phyloP scores from a whole-genome alignment of 2,113 vertebrate species.

The Vulpes vulpes region DNA sequence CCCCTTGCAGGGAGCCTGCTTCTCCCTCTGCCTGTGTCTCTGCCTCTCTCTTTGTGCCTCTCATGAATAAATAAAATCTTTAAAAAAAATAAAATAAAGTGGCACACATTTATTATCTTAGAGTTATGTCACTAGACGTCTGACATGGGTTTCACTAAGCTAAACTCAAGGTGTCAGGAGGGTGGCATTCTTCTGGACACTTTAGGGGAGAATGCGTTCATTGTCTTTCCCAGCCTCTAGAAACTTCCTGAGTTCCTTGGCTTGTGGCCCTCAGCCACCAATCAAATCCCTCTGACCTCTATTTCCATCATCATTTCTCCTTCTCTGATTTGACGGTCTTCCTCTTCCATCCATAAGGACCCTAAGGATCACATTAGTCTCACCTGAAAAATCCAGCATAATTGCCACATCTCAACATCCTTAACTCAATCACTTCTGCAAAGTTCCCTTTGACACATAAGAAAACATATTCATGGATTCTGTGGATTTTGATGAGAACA shows the following conservation, averaged over 20 bases:
- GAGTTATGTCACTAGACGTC: not conserved
- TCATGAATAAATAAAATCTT: no score
- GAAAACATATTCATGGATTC: not conserved
- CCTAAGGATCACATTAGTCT: not conserved
- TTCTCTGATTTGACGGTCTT: not conserved
- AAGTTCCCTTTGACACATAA: not conserved
- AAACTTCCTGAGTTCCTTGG: not conserved
- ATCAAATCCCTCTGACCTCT: not conserved
- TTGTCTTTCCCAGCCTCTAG: not conserved
- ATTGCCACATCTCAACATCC: no score
- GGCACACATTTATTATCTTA: not conserved
- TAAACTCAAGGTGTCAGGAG: not conserved
- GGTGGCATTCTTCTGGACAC: not conserved
- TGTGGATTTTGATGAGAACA: not conserved
- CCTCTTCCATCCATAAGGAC: not conserved
- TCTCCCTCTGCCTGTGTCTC: no score
- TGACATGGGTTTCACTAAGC: not conserved
- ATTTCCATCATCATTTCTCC: not conserved
- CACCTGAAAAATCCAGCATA: no score
- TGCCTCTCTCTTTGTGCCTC: no score
- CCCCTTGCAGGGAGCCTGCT: no score
- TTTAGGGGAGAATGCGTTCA: not conserved
- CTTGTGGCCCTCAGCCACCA: not conserved
- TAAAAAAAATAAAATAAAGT: not conserved
- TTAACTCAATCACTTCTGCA: not conserved